Base-by-base conservation (phyloP, 2,797 vertebrate species). In the Leptatherina wallacei region DNA sequence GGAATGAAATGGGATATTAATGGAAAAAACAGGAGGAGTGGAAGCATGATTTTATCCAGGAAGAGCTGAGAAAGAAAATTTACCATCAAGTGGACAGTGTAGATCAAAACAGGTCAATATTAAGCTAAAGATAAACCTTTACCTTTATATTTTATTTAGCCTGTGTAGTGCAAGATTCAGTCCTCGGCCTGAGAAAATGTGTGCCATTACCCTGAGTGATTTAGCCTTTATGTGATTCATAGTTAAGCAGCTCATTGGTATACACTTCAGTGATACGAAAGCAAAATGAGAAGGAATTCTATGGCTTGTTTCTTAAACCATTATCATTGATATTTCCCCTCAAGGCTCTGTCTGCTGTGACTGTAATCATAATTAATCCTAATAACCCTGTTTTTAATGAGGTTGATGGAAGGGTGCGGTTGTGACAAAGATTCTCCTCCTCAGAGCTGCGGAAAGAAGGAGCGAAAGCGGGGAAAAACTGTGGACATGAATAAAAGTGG, bases 401-500 rank as follows among this genome's bases (percentile, higher is more conserved):
- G 69, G 80, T 68, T 81, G 82, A 81, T 4, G 11, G 24, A 55
- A 66, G 59, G 62, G 76, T 16, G 40, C 29, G 38, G 69, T 32
- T 78, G 78, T 89, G 85, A 90, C 85, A 88, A 85, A 89, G 89
- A 88, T 85, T 77, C 78, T 85, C 66, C 80, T 82, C 72, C 67
- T 83, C 61, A 52, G 67, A 74, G 71, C 71, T 30, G 24, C 58
- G 36, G 63, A 78, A 68, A 79, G 73, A 85, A 70, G 80, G 68
- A 74, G 72, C 77, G 68, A 85, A 75, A 58, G 36, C 55, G 27
- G 16, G 64, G 68, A 49, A 84, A 82, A 88, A 83, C 78, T 83
- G 82, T 55, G 71, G 89, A 92, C 59, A 69, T 87, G 93, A 93
- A 92, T 91, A 92, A 90, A 90, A 90, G 89, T 90, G 92, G 89